Evolutionary conservation across 2,113 vertebrate genomes (phyloP), one percentile per base, ranked within the genome.

Genomic region (Lathamus discolor): DNA sequence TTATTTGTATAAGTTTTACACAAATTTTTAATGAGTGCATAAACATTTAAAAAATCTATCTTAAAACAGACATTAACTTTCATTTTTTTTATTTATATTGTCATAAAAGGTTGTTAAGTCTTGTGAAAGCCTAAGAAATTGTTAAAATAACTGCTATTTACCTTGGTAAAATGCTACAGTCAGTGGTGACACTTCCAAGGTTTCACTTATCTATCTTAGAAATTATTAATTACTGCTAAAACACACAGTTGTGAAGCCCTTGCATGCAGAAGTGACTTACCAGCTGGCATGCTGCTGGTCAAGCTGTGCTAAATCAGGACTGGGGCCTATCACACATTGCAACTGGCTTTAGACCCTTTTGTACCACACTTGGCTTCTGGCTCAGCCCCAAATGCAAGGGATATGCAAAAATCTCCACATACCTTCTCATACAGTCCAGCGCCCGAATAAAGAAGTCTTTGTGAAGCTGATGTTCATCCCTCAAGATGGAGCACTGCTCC

Each of bases 361-460:
- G 23, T 16, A 6, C 55, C 4, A 2, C 2, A 33, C 2, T 6
- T 33, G 13, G 2, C 4, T 31, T 13, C 75, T 19, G 27, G 16
- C 13, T 23, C 13, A 67, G 59, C 61, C 27, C 80, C 7, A 39
- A 64, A 62, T 0, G 8, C 43, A 23, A 18, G 7, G 28, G 54
- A 49, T 15, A 59, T 7, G 25, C 31, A 77, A 66, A 31, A 31
- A 62, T 1, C 1, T 22, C 52, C 51, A 85, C 74, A 79, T 98
- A 99, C 99, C 99, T 99, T 76, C 99, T 98, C 99, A 99, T 99
- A 83, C 99, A 99, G 94, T 99, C 99, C 97, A 99, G 98, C 0
- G 99, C 99, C 4, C 99, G 98, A 61, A 99, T 97, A 54, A 99
- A 99, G 98, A 99, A 99, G 93, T 99, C 99, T 88, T 99, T 99